Percentiles rank a stretch among this genome's conserved stretches.
These are phyloP conservation scores for Ceyx erithaca DNA, from an alignment of 2,797 vertebrate species.

Conservation along the genomic window DNA sequence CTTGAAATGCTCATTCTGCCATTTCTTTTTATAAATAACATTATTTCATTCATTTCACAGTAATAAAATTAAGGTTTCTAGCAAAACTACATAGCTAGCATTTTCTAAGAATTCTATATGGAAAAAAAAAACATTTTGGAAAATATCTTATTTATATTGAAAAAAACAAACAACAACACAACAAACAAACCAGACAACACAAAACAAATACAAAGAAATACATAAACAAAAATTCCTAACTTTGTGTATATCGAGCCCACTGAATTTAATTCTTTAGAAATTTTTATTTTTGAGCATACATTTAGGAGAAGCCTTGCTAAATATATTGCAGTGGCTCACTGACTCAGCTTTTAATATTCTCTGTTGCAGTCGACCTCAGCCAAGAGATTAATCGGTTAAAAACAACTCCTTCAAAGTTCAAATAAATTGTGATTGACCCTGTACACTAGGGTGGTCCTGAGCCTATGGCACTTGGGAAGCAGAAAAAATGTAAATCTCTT, in stretches of 20 bases:
- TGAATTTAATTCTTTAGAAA: not conserved
- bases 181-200: too few relatives aligned
- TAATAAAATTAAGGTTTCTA: not conserved
- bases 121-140: not conserved
- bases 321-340: not conserved
- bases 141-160: fast-evolving
- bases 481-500: not conserved
- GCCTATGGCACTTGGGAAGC: not conserved
- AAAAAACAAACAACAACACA: not conserved
- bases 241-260: not conserved
- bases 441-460: not conserved
- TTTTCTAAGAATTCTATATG: not conserved
- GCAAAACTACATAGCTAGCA: not conserved
- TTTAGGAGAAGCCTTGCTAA: not conserved
- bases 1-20: not conserved
- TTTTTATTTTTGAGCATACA: not conserved
- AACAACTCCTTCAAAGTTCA: not conserved
- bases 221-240: not conserved
- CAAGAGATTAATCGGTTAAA: not conserved
- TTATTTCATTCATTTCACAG: not conserved
- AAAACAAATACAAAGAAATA: not conserved
- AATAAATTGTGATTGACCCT: not conserved
- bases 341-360: not conserved
- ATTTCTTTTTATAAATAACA: not conserved
- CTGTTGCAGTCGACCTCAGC: not conserved